These are phyloP conservation scores for Sepioteuthis lessoniana DNA, from an alignment of 2,888 invertebrate species.

Conservation along the genomic window DNA sequence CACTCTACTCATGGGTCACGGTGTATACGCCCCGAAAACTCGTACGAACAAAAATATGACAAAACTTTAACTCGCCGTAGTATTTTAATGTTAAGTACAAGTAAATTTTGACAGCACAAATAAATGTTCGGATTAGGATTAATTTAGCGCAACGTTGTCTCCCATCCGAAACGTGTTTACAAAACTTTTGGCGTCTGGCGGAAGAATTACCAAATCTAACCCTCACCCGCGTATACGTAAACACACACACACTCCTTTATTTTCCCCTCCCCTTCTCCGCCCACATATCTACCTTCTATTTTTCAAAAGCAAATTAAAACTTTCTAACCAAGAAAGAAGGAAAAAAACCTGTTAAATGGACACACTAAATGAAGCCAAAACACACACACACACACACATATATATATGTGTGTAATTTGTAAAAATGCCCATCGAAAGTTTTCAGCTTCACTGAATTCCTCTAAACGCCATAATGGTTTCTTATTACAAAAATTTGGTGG, in stretches of 20 bases:
- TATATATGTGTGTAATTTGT: background rate
- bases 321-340: background rate
- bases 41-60: too few relatives aligned
- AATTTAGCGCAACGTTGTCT: background rate
- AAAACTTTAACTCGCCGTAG: too few relatives aligned
- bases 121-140: background rate
- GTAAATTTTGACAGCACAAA: background rate
- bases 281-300: background rate
- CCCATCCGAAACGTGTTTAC: background rate
- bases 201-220: background rate
- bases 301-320: background rate
- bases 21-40: too few relatives aligned
- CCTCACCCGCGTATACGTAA: background rate
- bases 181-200: background rate
- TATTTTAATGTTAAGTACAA: background rate
- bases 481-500: background rate
- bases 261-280: too few relatives aligned
- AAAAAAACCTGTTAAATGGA: background rate
- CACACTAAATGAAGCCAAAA: background rate
- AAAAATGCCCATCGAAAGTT: background rate
- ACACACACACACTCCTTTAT: too few relatives aligned
- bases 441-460: background rate
- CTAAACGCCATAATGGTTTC: background rate
- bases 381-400: background rate
- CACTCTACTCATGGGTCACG: too few relatives aligned